A percentile compares a stretch with the other conserved stretches of the same genome.
These are phyloP conservation scores for Cyprinus carpio DNA, from an alignment of 2,113 vertebrate species.

Conservation along the genomic window DNA sequence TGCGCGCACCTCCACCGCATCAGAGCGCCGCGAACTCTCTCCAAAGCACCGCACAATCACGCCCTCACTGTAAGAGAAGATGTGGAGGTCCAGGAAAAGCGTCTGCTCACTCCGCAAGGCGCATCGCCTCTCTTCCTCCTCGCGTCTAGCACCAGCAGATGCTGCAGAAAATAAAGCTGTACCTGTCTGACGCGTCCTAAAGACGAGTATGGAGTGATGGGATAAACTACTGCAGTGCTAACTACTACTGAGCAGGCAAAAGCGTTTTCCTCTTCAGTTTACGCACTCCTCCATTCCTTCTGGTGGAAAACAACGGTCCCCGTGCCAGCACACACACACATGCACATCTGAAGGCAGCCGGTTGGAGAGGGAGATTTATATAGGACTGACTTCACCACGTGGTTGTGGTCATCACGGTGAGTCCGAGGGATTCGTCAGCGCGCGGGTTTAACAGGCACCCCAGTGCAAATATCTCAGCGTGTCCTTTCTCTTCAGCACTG, in stretches of 20 bases:
- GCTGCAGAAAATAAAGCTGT: background rate
- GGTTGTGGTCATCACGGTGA: conserved; percentile 72
- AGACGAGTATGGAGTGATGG: background rate
- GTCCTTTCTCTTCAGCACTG: conserved; percentile 22
- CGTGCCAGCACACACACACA: conserved; percentile 81
- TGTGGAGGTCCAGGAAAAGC: background rate
- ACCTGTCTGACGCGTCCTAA: background rate
- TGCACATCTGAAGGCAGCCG: conserved; percentile 72
- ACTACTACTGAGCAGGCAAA: background rate
- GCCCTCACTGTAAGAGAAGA: conserved; percentile 21
- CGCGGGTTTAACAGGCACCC: conserved; percentile 49
- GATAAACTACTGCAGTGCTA: background rate
- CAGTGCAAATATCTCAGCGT: conserved; percentile 62
- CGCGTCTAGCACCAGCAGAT: conserved; percentile 8
- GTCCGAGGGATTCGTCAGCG: conserved; percentile 63
- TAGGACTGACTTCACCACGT: conserved; percentile 73
- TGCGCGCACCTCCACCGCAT: conserved; percentile 65
- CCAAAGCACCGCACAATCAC: conserved; percentile 37
- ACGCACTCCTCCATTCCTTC: conserved; percentile 61
- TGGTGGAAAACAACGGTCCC: conserved; percentile 62
- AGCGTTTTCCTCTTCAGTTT: conserved; percentile 58
- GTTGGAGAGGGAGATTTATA: conserved; percentile 75
- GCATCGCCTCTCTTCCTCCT: conserved; percentile 38
- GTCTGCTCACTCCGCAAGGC: conserved; percentile 8
- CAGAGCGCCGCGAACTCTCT: conserved; percentile 52